These are phyloP conservation scores for Hydrolagus affinis DNA, from an alignment of 2,113 vertebrate species.

Conservation along the genomic window DNA sequence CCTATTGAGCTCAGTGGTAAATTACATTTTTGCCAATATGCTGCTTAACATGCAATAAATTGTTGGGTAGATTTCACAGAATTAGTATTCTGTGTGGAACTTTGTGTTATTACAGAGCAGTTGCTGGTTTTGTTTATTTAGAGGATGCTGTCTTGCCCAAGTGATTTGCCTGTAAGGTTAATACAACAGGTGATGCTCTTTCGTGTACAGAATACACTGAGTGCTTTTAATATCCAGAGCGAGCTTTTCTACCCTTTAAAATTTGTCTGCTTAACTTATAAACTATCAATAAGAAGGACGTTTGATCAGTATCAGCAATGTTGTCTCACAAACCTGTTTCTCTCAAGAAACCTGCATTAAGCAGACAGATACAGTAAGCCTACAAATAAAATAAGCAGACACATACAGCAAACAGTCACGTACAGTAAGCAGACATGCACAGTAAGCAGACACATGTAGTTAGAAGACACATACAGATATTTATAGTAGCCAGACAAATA, in stretches of 20 bases:
- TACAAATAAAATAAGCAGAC: too few species aligned
- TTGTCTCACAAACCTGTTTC: not conserved
- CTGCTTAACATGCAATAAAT: conserved; percentile 38
- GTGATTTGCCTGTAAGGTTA: conserved; percentile 37
- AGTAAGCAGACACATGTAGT: too few species aligned
- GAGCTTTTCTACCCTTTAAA: conserved; percentile 31
- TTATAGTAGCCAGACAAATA: too few species aligned
- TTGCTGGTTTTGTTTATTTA: conserved; percentile 40
- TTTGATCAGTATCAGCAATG: not conserved
- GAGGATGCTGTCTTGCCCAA: conserved; percentile 38
- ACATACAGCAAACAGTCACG: too few species aligned
- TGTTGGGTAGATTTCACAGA: conserved; percentile 34
- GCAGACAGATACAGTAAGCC: too few species aligned
- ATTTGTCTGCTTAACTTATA: conserved; percentile 7
- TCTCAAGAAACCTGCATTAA: too few species aligned
- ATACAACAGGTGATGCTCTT: conserved; percentile 38
- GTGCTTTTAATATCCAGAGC: conserved; percentile 38
- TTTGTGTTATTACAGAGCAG: conserved; percentile 34
- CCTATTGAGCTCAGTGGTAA: conserved; percentile 33
- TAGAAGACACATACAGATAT: too few species aligned
- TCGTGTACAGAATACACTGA: not conserved
- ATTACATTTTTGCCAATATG: conserved; percentile 29
- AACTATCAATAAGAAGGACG: not conserved
- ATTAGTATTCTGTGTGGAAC: conserved; percentile 35
- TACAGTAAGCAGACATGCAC: too few species aligned